Conservation (phyloP, 2,113 vertebrate genomes). For the Erpornis zantholeuca region DNA sequence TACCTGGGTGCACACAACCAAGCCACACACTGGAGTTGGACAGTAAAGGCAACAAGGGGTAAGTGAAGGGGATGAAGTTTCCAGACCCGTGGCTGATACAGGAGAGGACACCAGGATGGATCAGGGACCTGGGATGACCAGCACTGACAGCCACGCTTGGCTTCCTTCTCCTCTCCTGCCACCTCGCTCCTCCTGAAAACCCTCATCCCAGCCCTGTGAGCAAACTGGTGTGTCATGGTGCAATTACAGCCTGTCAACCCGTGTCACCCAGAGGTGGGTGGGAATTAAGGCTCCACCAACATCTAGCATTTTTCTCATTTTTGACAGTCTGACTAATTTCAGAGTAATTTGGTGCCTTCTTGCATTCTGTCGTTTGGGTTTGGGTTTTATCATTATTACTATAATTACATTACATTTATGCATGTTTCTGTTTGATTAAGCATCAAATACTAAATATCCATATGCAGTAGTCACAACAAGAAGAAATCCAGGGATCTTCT, state of each 20-base stretch:
- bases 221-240: background rate
- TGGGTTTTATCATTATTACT: background rate
- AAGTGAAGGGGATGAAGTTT: background rate
- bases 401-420: background rate
- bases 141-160: accelerated
- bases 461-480: background rate
- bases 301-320: constrained; percentile 43
- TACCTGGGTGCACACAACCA: background rate
- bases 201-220: background rate
- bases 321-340: constrained; percentile 27
- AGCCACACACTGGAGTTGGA: accelerated
- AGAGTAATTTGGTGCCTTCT: background rate
- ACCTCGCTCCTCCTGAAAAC: background rate
- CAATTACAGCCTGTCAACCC: background rate
- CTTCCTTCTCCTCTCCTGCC: background rate
- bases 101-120: accelerated
- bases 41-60: background rate
- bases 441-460: background rate
- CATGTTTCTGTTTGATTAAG: background rate
- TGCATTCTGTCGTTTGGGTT: background rate
- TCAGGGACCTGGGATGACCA: background rate
- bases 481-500: background rate
- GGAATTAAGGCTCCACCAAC: background rate
- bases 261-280: background rate
- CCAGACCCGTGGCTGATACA: background rate